Conservation (phyloP, 2,113 vertebrate genomes). For the Chloropsis hardwickii region DNA sequence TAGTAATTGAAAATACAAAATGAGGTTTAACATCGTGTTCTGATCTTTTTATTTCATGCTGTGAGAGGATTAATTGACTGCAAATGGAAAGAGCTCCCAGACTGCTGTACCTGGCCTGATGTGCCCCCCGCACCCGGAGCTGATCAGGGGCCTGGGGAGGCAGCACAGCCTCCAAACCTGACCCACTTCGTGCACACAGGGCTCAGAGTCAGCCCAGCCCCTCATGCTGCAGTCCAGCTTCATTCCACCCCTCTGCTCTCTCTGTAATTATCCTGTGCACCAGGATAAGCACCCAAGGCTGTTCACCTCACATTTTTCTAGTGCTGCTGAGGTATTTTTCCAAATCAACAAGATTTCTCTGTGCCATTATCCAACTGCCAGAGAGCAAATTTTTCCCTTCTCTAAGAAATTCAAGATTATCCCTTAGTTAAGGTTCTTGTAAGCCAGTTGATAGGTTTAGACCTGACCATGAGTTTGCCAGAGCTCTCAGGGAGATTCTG, state of each 20-base stretch:
- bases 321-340: neutral
- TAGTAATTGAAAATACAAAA: slow-evolving; percentile 56
- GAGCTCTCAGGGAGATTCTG: neutral
- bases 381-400: neutral
- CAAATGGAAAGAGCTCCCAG: slow-evolving; percentile 35
- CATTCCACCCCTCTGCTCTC: neutral
- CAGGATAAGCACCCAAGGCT: neutral
- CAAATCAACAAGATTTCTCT: neutral
- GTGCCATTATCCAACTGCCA: neutral
- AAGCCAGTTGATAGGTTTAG: neutral
- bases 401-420: neutral
- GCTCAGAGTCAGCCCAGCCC: neutral
- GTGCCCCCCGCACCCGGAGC: neutral
- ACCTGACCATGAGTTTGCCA: neutral
- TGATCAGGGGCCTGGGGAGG: neutral
- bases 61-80: slow-evolving; percentile 48
- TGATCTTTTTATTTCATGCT: slow-evolving; percentile 53
- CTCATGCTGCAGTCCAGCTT: neutral
- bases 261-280: neutral
- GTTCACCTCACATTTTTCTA: neutral
- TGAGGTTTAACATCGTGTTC: slow-evolving; percentile 49
- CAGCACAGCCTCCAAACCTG: neutral
- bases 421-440: neutral
- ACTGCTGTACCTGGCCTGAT: neutral
- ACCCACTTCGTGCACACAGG: neutral